Evolutionary conservation across 1,140 invertebrate genomes (phyloP), one percentile per base, ranked within the genome.

Genomic region (Cardiocondyla obscurior): DNA sequence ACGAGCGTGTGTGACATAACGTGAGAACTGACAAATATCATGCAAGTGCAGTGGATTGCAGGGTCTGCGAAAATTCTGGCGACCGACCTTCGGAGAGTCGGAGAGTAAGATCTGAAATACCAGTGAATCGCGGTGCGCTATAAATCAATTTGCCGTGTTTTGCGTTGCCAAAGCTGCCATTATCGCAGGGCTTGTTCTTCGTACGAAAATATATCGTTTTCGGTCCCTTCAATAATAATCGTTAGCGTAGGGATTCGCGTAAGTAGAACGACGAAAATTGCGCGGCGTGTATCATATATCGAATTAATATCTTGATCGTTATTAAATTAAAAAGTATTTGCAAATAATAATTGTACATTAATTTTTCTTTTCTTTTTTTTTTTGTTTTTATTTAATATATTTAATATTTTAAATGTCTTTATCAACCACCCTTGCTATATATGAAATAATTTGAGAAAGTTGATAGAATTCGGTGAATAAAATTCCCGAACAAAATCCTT

Each of bases 91-190:
- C 16, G 22, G 22, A n/a, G n/a, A n/a, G 7, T 0, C 30, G 60
- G 30, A 65, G 49, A 65, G 49, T 77, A 77, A 77, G 60, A 53
- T 39, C 44, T 44, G 73, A 77, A 76, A 76, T 64, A 36, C 28
- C 44, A 36, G 30, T 76, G 49, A 76, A 64, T 65, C 73, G 73
- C 44, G 25, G 16, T 16, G 42, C 30, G 42, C 44, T 25, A 65
- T 51, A 65, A 77, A 77, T 77, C 73, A 77, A 77, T 77, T 77
- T 77, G 44, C 22, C 19, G 22, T 44, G 16, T 51, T 77, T 65
- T 51, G 58, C 58, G 2, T 51, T 51, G 60, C 42, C 58, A 51
- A 36, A 30, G 16, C 6, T 10, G 25, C 44, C 58, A 77, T 77
- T 77, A 77, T 77, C 30, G 28, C 42, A 25, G n/a, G n/a, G 42